Evolutionary conservation across 1,140 invertebrate species (phyloP).

Genomic region (Zaprionus ghesquierei): DNA sequence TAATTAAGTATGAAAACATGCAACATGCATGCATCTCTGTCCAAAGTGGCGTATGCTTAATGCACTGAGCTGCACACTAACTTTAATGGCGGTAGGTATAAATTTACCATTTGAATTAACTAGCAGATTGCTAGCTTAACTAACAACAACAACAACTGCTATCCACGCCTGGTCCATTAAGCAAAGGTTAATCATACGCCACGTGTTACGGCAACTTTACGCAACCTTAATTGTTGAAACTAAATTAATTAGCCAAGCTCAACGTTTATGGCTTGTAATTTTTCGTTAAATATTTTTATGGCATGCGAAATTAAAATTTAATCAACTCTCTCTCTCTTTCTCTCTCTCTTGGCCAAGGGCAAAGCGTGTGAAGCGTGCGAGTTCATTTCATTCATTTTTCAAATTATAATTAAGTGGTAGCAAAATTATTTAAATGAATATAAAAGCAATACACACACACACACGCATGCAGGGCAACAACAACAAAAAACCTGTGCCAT

Average conservation of each 20-base stretch:
- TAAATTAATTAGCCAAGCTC: slow-evolving; percentile 58
- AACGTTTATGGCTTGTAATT: slow-evolving; percentile 40
- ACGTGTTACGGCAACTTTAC: not conserved
- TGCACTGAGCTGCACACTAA: not conserved
- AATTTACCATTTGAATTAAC: not conserved
- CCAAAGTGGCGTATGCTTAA: not conserved
- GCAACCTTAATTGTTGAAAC: slow-evolving; percentile 3
- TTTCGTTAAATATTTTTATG: slow-evolving; percentile 62
- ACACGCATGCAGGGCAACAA: slow-evolving; percentile 36
- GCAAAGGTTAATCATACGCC: slow-evolving; percentile 14
- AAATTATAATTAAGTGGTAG: slow-evolving; percentile 66
- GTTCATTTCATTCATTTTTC: slow-evolving; percentile 55
- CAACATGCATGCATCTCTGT: not conserved
- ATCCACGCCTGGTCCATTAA: not conserved
- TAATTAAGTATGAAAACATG: not conserved
- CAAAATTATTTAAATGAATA: slow-evolving; percentile 57
- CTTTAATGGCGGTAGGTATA: not conserved
- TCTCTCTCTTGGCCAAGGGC: no score
- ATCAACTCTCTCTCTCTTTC: slow-evolving; percentile 55
- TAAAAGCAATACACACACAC: not conserved
- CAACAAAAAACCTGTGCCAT: slow-evolving; percentile 1
- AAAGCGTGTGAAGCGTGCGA: not conserved
- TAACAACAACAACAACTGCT: not conserved
- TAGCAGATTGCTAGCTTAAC: not conserved
- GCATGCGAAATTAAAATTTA: slow-evolving; percentile 63